These are phyloP conservation scores for Drosophila pruinosa DNA, from an alignment of 1,140 invertebrate species.

Conservation along the genomic window DNA sequence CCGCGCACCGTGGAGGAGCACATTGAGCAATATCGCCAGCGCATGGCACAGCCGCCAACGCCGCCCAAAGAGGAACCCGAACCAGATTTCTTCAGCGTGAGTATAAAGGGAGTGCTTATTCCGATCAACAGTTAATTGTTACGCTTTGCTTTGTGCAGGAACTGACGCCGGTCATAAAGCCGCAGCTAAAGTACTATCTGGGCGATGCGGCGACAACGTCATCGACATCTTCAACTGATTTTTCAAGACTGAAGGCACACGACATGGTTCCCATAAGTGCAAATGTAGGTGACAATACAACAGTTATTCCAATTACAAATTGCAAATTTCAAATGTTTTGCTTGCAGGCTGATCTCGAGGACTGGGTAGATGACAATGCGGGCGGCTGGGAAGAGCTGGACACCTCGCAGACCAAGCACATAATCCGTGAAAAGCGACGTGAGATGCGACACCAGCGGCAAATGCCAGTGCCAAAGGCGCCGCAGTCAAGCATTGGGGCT, in stretches of 20 bases:
- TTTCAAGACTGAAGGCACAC: conserved; percentile 77
- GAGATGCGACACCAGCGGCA: conserved; percentile 77
- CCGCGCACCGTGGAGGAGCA: conserved; percentile 80
- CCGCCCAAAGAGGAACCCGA: conserved; percentile 72
- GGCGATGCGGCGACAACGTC: conserved; percentile 20
- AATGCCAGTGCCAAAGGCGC: conserved; percentile 3
- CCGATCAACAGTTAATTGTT: too few relatives aligned
- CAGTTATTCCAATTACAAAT: too few relatives aligned
- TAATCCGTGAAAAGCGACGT: conserved; percentile 78
- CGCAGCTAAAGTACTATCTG: conserved; percentile 75
- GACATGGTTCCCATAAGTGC: conserved; percentile 71
- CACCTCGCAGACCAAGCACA: conserved; percentile 77
- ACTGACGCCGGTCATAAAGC: conserved; percentile 76
- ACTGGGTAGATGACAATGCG: conserved; percentile 77
- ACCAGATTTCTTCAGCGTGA: conserved; percentile 79
- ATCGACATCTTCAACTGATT: conserved; percentile 38
- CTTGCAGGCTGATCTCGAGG: conserved; percentile 78
- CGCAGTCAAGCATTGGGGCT: conserved; percentile 58
- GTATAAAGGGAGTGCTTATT: background rate
- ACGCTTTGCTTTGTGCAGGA: conserved; percentile 42
- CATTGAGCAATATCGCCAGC: conserved; percentile 81
- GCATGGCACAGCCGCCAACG: conserved; percentile 73
- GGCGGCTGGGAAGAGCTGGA: conserved; percentile 82
- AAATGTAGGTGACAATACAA: conserved; percentile 50
- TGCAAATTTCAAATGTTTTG: too few relatives aligned